Percentiles rank a stretch among this genome's conserved stretches.
phyloP scores from a whole-genome alignment of 2,797 vertebrate genomes.

The Sparus aurata region DNA sequence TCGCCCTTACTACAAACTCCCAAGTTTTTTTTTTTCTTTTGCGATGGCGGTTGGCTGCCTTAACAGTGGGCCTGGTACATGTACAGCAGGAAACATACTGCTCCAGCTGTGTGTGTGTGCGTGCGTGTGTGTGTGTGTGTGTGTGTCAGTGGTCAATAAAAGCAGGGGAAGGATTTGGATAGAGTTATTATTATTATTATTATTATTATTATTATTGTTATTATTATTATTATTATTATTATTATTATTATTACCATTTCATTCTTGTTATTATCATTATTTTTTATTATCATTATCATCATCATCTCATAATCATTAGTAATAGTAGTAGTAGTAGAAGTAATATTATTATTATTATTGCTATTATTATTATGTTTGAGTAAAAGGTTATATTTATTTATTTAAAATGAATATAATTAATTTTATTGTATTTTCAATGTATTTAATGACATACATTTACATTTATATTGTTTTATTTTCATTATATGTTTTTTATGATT shows the following conservation, averaged over 20 bases:
- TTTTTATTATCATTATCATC: too few relatives aligned
- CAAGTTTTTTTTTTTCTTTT: slow-evolving; percentile 52
- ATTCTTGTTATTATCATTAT: too few relatives aligned
- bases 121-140: slow-evolving; percentile 1
- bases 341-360: too few relatives aligned
- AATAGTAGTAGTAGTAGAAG: too few relatives aligned
- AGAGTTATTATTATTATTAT: not conserved
- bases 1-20: slow-evolving; percentile 73
- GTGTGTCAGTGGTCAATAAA: not conserved
- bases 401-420: too few relatives aligned
- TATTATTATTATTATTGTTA: not conserved
- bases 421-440: too few relatives aligned
- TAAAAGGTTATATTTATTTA: too few relatives aligned
- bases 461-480: too few relatives aligned
- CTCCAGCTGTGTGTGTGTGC: slow-evolving; percentile 17
- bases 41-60: slow-evolving; percentile 48
- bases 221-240: not conserved
- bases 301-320: too few relatives aligned
- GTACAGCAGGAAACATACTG: slow-evolving; percentile 37
- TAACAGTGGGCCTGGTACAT: slow-evolving; percentile 52
- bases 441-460: too few relatives aligned
- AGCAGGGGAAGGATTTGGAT: not conserved
- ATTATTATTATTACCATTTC: not conserved
- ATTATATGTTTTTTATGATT: too few relatives aligned
- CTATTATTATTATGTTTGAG: too few relatives aligned